phyloP scores from a whole-genome alignment of 2,888 invertebrate genomes.

The Patella ulyssiponensis region DNA sequence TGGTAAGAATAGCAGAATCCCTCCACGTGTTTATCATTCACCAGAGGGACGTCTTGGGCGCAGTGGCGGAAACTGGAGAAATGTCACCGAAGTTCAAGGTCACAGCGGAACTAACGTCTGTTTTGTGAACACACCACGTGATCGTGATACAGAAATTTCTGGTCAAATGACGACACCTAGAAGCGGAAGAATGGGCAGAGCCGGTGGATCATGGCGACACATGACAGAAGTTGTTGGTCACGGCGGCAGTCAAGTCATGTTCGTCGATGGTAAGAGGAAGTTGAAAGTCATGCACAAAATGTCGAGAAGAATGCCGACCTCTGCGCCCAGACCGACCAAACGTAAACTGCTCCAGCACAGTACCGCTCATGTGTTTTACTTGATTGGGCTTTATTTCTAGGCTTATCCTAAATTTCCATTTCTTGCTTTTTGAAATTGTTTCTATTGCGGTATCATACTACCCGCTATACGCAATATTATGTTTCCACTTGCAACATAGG shows the following conservation, averaged over 20 bases:
- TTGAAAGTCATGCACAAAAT: background rate
- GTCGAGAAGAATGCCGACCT: slow-evolving; percentile 9
- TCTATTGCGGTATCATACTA: too few species aligned
- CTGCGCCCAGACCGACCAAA: background rate
- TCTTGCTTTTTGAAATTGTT: too few species aligned
- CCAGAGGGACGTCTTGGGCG: background rate
- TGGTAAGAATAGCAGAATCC: slow-evolving; percentile 44
- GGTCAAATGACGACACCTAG: background rate
- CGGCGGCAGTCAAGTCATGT: slow-evolving; percentile 32
- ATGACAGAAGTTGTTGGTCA: slow-evolving; percentile 24
- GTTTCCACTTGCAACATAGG: too few species aligned
- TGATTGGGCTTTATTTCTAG: too few species aligned
- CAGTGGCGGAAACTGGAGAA: slow-evolving; percentile 8
- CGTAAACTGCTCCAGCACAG: too few species aligned
- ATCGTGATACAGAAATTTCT: background rate
- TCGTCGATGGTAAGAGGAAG: slow-evolving; percentile 33
- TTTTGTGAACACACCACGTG: background rate
- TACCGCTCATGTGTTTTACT: too few species aligned
- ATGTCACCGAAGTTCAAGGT: slow-evolving; percentile 1
- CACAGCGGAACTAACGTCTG: background rate
- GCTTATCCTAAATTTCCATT: too few species aligned
- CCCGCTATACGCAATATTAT: too few species aligned
- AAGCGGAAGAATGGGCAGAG: background rate
- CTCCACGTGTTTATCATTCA: background rate
- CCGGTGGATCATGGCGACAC: slow-evolving; percentile 3